These are phyloP conservation scores for Hyperoplus immaculatus DNA, from an alignment of 2,797 vertebrate species.

Conservation along the genomic window DNA sequence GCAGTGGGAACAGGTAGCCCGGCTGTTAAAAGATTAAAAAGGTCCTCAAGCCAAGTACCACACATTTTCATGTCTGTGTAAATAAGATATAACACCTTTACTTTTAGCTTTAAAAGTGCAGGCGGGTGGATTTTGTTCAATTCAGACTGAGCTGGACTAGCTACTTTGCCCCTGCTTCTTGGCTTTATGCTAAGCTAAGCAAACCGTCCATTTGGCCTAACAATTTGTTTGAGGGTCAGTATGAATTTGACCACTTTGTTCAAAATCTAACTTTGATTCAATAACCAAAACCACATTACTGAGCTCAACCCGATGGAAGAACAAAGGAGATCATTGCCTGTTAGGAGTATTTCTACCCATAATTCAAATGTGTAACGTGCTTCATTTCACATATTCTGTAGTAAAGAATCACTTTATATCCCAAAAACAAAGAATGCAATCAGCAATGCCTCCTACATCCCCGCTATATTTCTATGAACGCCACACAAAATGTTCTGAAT, in stretches of 20 bases:
- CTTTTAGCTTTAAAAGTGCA: background rate
- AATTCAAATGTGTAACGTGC: slow-evolving; percentile 1
- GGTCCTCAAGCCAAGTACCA: background rate
- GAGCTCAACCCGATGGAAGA: background rate
- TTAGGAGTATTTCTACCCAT: background rate
- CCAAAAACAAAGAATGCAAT: background rate
- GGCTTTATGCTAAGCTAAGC: slow-evolving; percentile 10
- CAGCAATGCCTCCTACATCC: background rate
- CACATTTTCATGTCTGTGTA: slow-evolving; percentile 1
- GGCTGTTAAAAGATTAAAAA: background rate
- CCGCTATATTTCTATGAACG: background rate
- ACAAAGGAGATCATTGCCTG: background rate
- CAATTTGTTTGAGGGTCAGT: background rate
- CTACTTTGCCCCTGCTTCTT: background rate
- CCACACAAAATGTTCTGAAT: slow-evolving; percentile 24
- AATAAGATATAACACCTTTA: background rate
- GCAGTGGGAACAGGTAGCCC: background rate
- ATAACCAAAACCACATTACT: background rate
- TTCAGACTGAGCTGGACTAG: background rate
- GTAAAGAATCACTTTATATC: slow-evolving; percentile 2
- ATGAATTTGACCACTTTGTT: background rate
- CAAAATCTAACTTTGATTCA: background rate
- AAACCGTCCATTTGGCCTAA: background rate
- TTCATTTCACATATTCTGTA: background rate
- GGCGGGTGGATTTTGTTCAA: background rate